A percentile compares a stretch with the other conserved stretches of the same genome.
phyloP scores from a whole-genome alignment of 2,888 invertebrate genomes.

The Hymenopus coronatus region DNA sequence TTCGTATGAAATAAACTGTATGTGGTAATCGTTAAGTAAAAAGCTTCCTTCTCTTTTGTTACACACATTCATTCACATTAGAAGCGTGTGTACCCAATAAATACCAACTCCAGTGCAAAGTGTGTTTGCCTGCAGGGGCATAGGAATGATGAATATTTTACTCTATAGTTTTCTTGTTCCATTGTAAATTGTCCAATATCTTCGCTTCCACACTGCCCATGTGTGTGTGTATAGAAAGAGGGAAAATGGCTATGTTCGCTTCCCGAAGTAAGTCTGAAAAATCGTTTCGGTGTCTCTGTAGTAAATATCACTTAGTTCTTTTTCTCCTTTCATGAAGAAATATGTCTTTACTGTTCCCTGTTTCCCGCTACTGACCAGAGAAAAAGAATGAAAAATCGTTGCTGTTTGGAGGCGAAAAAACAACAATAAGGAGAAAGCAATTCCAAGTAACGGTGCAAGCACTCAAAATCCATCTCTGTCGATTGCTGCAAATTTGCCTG shows the following conservation, averaged over 20 bases:
- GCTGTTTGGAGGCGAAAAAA: background rate
- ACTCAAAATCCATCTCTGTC: background rate
- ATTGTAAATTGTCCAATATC: background rate
- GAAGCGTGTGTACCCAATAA: too few species aligned
- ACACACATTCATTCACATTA: too few species aligned
- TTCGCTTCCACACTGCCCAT: background rate
- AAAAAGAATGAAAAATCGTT: background rate
- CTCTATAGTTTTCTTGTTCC: background rate
- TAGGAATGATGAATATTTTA: background rate
- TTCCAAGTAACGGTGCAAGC: background rate
- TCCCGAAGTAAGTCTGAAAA: background rate
- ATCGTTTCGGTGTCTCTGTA: background rate
- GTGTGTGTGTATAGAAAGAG: background rate
- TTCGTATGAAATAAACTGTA: too few species aligned
- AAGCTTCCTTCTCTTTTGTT: too few species aligned
- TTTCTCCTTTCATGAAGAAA: background rate
- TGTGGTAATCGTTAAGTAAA: too few species aligned
- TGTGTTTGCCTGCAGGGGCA: background rate
- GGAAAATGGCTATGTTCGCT: background rate
- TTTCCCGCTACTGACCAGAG: background rate
- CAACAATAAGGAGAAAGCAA: background rate
- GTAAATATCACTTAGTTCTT: background rate
- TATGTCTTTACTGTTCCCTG: background rate
- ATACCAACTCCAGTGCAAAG: background rate
- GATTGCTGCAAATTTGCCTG: background rate